Conservation (phyloP, 2,888 invertebrate genomes). For the Drosophila kokeensis region DNA sequence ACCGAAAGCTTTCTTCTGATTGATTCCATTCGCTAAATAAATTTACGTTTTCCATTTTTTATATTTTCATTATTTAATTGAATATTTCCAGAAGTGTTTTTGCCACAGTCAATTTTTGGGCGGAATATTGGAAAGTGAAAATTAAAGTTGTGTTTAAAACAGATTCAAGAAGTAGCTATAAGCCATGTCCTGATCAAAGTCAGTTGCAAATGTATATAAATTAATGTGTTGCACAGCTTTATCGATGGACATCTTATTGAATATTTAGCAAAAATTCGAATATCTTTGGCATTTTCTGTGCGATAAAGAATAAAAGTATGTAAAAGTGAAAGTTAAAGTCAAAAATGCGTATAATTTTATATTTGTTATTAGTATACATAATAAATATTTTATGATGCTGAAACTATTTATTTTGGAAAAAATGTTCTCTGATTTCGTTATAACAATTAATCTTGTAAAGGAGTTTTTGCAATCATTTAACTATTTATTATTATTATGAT, state of each 20-base stretch:
- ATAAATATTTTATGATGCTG: neutral
- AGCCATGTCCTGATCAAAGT: neutral
- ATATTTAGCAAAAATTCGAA: neutral
- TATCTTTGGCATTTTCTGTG: neutral
- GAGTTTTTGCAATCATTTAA: neutral
- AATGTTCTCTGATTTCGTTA: neutral
- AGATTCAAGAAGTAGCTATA: neutral
- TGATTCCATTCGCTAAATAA: conserved; percentile 22
- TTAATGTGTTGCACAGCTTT: neutral
- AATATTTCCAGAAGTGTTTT: neutral
- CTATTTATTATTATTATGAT: conserved; percentile 4
- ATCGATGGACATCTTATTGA: neutral
- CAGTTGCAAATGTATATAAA: neutral
- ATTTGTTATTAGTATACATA: neutral
- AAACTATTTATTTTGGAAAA: neutral
- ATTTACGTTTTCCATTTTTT: neutral
- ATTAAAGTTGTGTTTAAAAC: neutral
- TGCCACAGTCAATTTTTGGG: neutral
- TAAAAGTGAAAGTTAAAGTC: neutral
- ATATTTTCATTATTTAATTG: neutral
- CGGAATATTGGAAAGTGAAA: neutral
- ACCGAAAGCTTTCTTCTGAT: conserved; percentile 27
- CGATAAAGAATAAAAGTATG: neutral
- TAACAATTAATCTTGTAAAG: too few species aligned
- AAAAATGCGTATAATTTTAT: neutral